Base-by-base conservation (phyloP, 2,888 invertebrate species). In the Coelinius sp. region DNA sequence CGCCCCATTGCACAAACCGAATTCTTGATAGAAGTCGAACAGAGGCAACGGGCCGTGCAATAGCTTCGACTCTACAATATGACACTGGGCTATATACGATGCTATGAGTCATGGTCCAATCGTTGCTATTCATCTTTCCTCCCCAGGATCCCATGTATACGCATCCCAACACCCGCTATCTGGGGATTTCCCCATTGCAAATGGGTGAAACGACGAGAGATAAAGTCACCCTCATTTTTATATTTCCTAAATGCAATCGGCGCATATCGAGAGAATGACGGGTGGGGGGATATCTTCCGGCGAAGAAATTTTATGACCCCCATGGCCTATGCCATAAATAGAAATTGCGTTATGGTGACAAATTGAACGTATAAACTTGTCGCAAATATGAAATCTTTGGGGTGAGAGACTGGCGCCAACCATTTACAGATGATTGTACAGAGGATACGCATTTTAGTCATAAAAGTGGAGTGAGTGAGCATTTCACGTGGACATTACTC, bases 71-170 rank as follows among this genome's bases (percentile, higher is more conserved):
- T 59, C 59, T 31, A 59, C 59, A 35, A 59, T 59, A 59, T 59
- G 59, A 59, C 59, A 59, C 35, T 17, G 59, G 69, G 53, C n/a
- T 53, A 69, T 63, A 71, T 62, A 52, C 38, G 24, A 46, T 53
- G 73, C 70, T 72, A 78, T 78, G 78, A 78, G 77, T 77, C 78
- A 78, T 76, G 72, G 73, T 69, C 73, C 75, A 77, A 78, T 77
- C 77, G 75, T 68, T 53, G 70, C 66, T 71, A 78, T 78, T 73
- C 73, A 77, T 78, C 78, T 76, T 74, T 70, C 44, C 27, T 49
- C 49, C 62, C 62, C 59, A 3, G 12, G 17, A 62, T 62, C 65
- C 27, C 49, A 38, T 53, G 52, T 17, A 46, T 52, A 17, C 41
- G 65, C 41, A 20, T 31, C 31, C 49, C 24, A n/a, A 68, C 56